phyloP scores from a whole-genome alignment of 1,140 invertebrate species.

The Euura lappo region DNA sequence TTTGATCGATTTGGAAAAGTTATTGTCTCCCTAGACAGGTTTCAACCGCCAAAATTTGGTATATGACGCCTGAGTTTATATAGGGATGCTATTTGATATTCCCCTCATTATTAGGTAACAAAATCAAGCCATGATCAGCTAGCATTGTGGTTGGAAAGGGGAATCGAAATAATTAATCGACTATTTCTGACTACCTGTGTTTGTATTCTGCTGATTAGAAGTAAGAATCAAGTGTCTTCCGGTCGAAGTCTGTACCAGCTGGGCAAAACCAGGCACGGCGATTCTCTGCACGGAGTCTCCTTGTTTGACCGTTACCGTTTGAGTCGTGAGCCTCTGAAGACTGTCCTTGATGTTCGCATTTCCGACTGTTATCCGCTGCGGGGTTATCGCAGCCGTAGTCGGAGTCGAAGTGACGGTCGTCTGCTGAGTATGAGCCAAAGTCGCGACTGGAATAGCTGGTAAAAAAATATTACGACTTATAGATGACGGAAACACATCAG shows the following conservation, averaged over 20 bases:
- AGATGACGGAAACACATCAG: conserved; percentile 13
- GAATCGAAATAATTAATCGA: not conserved
- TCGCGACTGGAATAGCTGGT: conserved; percentile 60
- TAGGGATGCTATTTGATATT: conserved; percentile 21
- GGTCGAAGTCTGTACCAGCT: conserved; percentile 73
- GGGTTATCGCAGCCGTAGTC: conserved; percentile 44
- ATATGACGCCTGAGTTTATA: conserved; percentile 23
- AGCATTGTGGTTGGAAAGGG: conserved; percentile 20
- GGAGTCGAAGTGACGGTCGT: conserved; percentile 45
- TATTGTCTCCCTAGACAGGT: conserved; percentile 24
- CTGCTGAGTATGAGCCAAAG: conserved; percentile 52
- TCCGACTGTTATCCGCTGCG: conserved; percentile 56
- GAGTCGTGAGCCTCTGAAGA: conserved; percentile 47
- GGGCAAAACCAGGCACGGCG: conserved; percentile 64
- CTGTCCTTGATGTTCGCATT: conserved; percentile 51
- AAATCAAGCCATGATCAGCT: conserved; percentile 4
- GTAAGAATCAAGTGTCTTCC: conserved; percentile 73
- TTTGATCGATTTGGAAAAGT: conserved; percentile 6
- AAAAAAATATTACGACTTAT: conserved; percentile 31
- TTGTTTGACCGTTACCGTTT: conserved; percentile 56
- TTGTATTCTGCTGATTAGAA: conserved; percentile 55
- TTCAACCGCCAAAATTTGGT: conserved; percentile 15
- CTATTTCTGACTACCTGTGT: conserved; percentile 40
- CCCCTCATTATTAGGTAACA: conserved; percentile 14
- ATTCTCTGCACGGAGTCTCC: conserved; percentile 60